phyloP scores from a whole-genome alignment of 2,888 invertebrate genomes.

The Pyrrhosoma nymphula region DNA sequence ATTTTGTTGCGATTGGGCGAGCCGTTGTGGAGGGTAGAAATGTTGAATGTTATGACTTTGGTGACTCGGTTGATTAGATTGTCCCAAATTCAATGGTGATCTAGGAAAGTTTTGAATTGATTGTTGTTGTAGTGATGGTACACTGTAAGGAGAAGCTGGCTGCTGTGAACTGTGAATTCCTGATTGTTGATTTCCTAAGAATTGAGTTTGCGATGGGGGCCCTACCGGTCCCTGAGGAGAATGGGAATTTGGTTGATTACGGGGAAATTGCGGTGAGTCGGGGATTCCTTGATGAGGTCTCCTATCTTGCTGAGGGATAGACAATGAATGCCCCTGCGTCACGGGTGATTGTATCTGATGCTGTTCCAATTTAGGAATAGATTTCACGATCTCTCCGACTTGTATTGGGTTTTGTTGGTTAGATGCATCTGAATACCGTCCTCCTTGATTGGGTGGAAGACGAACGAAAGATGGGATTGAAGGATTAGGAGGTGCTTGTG shows the following conservation, averaged over 20 bases:
- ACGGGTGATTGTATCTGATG: constrained; percentile 81
- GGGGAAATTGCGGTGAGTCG: not conserved
- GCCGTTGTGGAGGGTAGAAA: constrained; percentile 72
- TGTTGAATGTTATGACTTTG: not conserved
- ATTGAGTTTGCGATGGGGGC: not conserved
- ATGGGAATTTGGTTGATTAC: constrained; percentile 17
- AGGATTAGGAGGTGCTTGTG: constrained; percentile 77
- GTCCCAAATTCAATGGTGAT: not conserved
- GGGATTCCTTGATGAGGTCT: not conserved
- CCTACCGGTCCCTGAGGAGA: not conserved
- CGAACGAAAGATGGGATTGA: constrained; percentile 75
- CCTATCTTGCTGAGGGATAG: not conserved
- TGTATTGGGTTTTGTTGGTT: constrained; percentile 77
- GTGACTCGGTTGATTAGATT: not conserved
- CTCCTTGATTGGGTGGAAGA: not conserved
- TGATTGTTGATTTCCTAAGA: not conserved
- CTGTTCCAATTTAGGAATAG: constrained; percentile 89
- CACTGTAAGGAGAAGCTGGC: not conserved
- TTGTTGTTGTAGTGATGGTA: not conserved
- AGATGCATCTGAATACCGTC: not conserved
- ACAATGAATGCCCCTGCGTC: constrained; percentile 72
- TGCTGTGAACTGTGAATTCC: constrained; percentile 6
- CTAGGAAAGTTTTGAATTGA: not conserved
- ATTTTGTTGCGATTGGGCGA: constrained; percentile 77
- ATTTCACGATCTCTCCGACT: constrained; percentile 87